Base-by-base conservation (phyloP, 2,888 invertebrate species). In the Drosophila atripex region DNA sequence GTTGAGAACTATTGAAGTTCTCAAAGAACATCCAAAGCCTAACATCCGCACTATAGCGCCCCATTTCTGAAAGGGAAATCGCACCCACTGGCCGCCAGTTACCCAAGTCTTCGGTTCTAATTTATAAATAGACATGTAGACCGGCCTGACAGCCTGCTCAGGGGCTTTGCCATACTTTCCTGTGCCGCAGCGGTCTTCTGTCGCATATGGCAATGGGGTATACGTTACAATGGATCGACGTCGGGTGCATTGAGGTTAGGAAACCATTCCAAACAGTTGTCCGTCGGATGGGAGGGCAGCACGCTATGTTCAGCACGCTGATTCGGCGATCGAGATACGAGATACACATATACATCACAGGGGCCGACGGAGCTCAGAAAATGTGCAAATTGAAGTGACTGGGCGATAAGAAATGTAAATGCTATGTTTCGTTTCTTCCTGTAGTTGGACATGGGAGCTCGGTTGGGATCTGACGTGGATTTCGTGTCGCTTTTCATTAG, bases 201-300 rank as follows among this genome's bases (percentile, higher is more conserved):
- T 71, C 72, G 72, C 70, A 66, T 58, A 69, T 70, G 69, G 69
- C 30, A 70, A 46, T 70, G 59, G 71, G 50, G 51, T 58, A 58
- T 57, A 50, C 46, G 16, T 53, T 68, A 47, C 64, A 66, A 45
- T 47, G 53, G 38, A 35, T 61, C 43, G 63, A 51, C 61, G 61
- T 55, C 68, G 78, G 47, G 82, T 75, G 60, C 71, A 86, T 80
- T 88, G 88, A 76, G 88, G 84, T 84, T 84, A 88, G 76, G 74
- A 86, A 88, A 87, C 73, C 83, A 64, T 71, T 71, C 71, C 76
- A 25, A 74, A 54, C 57, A 50, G 65, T 47, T 64, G 46, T 28
- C 21, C 49, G 25, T 57, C 56, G 66, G 64, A 66, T 61, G 65
- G 52, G 78, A 85, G 87, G 85, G 78, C 82, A 73, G 64, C 85